phyloP scores from a whole-genome alignment of 2,113 vertebrate genomes.

The Amphiprion ocellaris region DNA sequence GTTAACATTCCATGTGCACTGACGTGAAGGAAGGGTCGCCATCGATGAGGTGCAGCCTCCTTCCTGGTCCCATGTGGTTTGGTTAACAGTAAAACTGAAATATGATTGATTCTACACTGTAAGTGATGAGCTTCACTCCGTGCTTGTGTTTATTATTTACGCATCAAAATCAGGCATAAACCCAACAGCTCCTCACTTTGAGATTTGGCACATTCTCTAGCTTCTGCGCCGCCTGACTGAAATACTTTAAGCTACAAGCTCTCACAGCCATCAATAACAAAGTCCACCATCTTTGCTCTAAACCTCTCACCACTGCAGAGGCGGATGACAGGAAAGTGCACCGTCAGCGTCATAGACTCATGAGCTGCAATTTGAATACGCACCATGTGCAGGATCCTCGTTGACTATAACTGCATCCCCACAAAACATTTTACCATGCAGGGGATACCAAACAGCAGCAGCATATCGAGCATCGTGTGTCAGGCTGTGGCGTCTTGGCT shows the following conservation, averaged over 20 bases:
- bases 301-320: conserved; percentile 34
- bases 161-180: too few relatives aligned
- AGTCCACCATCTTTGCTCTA: conserved; percentile 26
- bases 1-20: too few relatives aligned
- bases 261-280: conserved; percentile 11
- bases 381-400: not conserved
- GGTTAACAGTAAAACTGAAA: too few relatives aligned
- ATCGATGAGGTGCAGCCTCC: too few relatives aligned
- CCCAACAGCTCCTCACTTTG: too few relatives aligned
- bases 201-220: too few relatives aligned
- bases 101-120: too few relatives aligned
- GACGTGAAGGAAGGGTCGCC: too few relatives aligned
- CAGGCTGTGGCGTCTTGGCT: conserved; percentile 15
- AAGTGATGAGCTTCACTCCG: too few relatives aligned
- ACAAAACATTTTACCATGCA: not conserved
- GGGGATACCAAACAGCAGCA: not conserved
- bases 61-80: too few relatives aligned
- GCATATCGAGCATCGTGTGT: not conserved
- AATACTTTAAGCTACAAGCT: not conserved
- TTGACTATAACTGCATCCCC: not conserved
- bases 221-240: not conserved
- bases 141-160: too few relatives aligned
- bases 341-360: not conserved
- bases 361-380: not conserved
- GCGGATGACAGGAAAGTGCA: conserved; percentile 14